A percentile compares a stretch with the other conserved stretches of the same genome.
Conservation (phyloP, 1,140 invertebrate species). For the Zophobas morio region DNA sequence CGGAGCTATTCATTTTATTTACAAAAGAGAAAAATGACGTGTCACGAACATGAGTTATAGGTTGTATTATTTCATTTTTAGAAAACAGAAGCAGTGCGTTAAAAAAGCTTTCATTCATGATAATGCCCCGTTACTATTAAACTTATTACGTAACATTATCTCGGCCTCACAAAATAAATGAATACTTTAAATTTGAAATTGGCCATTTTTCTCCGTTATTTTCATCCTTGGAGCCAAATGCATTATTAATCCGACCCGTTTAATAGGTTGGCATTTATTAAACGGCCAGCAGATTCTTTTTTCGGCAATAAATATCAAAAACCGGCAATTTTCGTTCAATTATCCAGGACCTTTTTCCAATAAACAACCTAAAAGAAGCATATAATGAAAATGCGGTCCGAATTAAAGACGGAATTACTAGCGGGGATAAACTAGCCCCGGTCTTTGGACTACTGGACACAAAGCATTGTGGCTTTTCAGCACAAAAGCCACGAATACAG, state of each 20-base stretch:
- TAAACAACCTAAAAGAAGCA: constrained; percentile 47
- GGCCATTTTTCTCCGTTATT: constrained; percentile 49
- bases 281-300: constrained; percentile 23
- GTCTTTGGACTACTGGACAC: constrained; percentile 40
- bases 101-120: constrained; percentile 49
- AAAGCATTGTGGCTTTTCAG: constrained; percentile 49
- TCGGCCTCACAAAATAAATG: constrained; percentile 39
- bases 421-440: constrained; percentile 45
- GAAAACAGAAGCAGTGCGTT: constrained; percentile 30
- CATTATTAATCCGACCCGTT: constrained; percentile 47
- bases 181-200: constrained; percentile 49
- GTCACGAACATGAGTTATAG: constrained; percentile 51
- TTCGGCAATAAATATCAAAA: constrained; percentile 46
- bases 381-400: constrained; percentile 47
- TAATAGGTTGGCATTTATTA: constrained; percentile 47
- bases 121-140: constrained; percentile 47
- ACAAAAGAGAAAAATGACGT: constrained; percentile 52
- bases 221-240: constrained; percentile 44
- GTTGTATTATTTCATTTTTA: constrained; percentile 52
- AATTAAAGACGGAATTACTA: constrained; percentile 50
- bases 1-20: constrained; percentile 50
- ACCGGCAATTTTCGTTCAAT: constrained; percentile 47
- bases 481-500: constrained; percentile 45
- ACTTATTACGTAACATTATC: constrained; percentile 45
- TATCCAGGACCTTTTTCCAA: constrained; percentile 47